phyloP scores from a whole-genome alignment of 2,113 vertebrate species.

The Dipodomys stephensi region DNA sequence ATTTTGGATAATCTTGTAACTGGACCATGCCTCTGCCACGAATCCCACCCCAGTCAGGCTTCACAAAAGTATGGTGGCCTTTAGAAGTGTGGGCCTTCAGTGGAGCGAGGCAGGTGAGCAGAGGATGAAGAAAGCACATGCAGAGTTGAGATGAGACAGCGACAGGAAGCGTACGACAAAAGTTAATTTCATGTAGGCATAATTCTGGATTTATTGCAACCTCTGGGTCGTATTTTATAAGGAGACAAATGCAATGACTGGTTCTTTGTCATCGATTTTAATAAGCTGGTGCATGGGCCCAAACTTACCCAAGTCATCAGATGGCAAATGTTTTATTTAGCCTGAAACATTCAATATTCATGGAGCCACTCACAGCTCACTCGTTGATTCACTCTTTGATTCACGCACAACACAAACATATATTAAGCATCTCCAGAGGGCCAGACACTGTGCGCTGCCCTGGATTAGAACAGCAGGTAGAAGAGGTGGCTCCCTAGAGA shows the following conservation, averaged over 20 bases:
- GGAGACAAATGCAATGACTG: conserved; percentile 46
- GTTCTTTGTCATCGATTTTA: conserved; percentile 52
- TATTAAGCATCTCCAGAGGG: conserved; percentile 9
- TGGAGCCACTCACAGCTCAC: neutral
- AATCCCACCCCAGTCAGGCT: neutral
- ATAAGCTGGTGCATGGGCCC: conserved; percentile 56
- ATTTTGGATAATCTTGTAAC: neutral
- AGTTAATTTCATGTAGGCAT: neutral
- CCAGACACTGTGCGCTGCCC: neutral
- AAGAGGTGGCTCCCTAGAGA: neutral
- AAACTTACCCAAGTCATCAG: conserved; percentile 72
- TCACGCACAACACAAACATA: conserved; percentile 56
- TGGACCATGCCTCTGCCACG: neutral
- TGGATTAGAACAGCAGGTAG: neutral
- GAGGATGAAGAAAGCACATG: neutral
- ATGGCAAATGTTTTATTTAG: conserved; percentile 81
- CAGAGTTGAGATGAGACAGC: neutral
- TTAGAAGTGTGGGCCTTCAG: neutral
- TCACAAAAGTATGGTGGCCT: neutral
- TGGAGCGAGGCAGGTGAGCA: neutral
- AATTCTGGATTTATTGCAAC: conserved; percentile 5
- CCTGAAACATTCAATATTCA: conserved; percentile 71
- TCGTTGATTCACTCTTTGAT: conserved; percentile 33
- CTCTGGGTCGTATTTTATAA: conserved; percentile 45
- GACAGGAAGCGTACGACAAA: neutral